phyloP scores from a whole-genome alignment of 2,888 invertebrate genomes.

The Brachypalpus laphriformis region DNA sequence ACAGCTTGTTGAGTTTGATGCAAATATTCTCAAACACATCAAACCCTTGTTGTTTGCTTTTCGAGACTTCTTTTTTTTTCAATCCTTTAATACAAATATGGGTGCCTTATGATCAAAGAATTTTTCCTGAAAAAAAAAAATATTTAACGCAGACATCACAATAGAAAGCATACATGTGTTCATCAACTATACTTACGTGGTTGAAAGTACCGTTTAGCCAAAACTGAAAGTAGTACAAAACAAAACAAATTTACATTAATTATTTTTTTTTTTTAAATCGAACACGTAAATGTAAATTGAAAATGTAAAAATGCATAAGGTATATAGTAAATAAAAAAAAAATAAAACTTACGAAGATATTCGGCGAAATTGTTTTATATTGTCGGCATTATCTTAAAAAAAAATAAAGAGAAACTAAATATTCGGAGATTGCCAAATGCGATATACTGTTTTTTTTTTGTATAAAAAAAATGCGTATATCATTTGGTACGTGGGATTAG shows the following conservation, averaged over 20 bases:
- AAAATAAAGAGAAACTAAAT: slow-evolving; percentile 35
- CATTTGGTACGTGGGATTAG: slow-evolving; percentile 45
- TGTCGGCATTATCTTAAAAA: slow-evolving; percentile 60
- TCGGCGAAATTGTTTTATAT: slow-evolving; percentile 34
- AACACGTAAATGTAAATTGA: neutral
- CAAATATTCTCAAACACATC: neutral
- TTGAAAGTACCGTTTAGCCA: slow-evolving; percentile 64
- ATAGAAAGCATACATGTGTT: neutral
- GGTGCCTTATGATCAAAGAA: neutral
- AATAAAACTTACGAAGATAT: slow-evolving; percentile 58
- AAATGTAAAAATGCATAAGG: neutral
- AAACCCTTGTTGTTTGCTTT: neutral
- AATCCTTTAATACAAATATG: neutral
- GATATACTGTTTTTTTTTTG: neutral
- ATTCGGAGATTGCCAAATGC: slow-evolving; percentile 27
- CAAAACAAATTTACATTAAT: slow-evolving; percentile 27
- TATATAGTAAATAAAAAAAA: slow-evolving; percentile 1
- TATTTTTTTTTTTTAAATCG: neutral
- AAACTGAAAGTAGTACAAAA: slow-evolving; percentile 70
- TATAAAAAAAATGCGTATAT: neutral
- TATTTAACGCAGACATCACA: slow-evolving; percentile 8
- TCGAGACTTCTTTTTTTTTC: neutral
- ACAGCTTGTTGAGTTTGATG: neutral
- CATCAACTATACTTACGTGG: slow-evolving; percentile 59
- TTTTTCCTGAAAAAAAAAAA: neutral